A percentile compares a stretch with the other conserved stretches of the same genome.
Conservation (phyloP, 92 coral and sea anemone species). For the Zoanthus gigantus region DNA sequence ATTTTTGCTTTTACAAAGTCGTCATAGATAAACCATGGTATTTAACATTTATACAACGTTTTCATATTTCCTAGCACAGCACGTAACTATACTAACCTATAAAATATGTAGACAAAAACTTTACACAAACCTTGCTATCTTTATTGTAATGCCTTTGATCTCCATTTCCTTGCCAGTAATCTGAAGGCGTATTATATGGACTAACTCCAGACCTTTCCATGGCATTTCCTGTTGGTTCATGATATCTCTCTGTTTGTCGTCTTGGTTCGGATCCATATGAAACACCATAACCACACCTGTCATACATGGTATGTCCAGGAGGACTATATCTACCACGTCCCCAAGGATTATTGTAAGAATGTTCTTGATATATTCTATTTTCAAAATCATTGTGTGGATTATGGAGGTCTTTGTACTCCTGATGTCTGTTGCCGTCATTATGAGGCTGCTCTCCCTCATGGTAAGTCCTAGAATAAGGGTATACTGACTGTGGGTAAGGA, state of each 20-base stretch:
- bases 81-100: too few relatives aligned
- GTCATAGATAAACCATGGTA: too few relatives aligned
- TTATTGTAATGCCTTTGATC: background rate
- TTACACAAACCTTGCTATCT: background rate
- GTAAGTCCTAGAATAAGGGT: background rate
- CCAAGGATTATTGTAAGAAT: background rate
- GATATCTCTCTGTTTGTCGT: background rate
- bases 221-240: background rate
- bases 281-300: background rate
- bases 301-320: slow-evolving; percentile 51
- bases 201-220: background rate
- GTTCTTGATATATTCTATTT: background rate
- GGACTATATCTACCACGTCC: slow-evolving; percentile 5
- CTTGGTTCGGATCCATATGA: background rate
- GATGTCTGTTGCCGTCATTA: background rate
- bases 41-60: too few relatives aligned
- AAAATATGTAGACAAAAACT: too few relatives aligned
- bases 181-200: background rate
- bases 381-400: background rate
- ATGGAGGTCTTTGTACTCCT: background rate
- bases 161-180: background rate
- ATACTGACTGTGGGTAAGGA: background rate
- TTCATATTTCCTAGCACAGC: too few relatives aligned
- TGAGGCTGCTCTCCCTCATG: slow-evolving; percentile 6
- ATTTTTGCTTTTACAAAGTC: too few relatives aligned